These are phyloP conservation scores for Prolemur simus DNA, from an alignment of 2,113 vertebrate genomes.

Conservation along the genomic window DNA sequence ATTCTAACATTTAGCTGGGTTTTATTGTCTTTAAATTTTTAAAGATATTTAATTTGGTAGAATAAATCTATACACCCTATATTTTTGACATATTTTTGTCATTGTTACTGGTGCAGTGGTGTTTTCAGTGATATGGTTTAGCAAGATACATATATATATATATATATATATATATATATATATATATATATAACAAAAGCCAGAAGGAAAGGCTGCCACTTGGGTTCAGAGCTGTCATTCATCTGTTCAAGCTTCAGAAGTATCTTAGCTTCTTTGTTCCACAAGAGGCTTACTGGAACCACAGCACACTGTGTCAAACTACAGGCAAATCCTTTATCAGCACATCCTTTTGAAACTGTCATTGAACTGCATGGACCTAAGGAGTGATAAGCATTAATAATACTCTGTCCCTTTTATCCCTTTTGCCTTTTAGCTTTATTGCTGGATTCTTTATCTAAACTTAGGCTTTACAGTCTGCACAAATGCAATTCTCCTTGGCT, in stretches of 20 bases:
- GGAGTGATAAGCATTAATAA: conserved; percentile 83
- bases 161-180: neutral
- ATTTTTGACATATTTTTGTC: neutral
- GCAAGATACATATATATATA: neutral
- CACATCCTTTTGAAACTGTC: conserved; percentile 81
- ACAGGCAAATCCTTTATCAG: conserved; percentile 82
- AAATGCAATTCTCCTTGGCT: conserved; percentile 50
- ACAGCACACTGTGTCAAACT: conserved; percentile 76
- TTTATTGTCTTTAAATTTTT: neutral
- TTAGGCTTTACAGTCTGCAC: conserved; percentile 71
- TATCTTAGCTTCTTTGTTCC: conserved; percentile 74
- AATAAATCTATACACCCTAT: neutral
- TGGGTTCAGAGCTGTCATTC: conserved; percentile 77
- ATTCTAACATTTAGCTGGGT: neutral
- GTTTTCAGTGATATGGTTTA: neutral
- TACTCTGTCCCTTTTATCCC: conserved; percentile 75
- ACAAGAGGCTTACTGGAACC: conserved; percentile 79
- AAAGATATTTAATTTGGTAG: neutral
- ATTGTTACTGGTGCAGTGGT: neutral
- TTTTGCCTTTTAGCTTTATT: conserved; percentile 67
- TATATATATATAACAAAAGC: conserved; percentile 46
- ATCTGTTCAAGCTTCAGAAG: conserved; percentile 78
- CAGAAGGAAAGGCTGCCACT: conserved; percentile 62
- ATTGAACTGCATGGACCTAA: conserved; percentile 80
- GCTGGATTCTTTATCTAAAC: conserved; percentile 76